Evolutionary conservation across 2,797 vertebrate genomes (phyloP), one percentile per base, ranked within the genome.

Genomic region (Pseudomugil tenellus): DNA sequence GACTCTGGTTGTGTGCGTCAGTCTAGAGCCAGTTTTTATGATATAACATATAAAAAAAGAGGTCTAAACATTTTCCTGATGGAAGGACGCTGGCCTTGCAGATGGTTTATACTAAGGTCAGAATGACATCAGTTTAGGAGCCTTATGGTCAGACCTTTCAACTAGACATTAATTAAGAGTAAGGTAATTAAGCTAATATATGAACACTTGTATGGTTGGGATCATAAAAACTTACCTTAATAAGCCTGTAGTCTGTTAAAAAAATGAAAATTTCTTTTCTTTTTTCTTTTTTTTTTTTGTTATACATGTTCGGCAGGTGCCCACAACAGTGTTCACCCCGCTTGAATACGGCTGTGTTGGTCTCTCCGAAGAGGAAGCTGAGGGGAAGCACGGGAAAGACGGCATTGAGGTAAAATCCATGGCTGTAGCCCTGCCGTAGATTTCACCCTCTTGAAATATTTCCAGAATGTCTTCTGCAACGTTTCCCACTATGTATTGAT

Each of bases 241-340:
- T 29, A 43, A 58, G 6, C 1, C 14, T 4, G 3, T 9, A 6
- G 17, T 35, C 3, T 0, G 0, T 34, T 34, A n/a, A 8, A 13
- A 28, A 7, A 56, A 2, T 14, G 13, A 12, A 28, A 14, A 16
- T 34, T 14, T 17, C 12, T 1, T 4, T 29, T 54, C 0, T 3
- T 73, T 29, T 63, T 48, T 68, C 41, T 63, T 37, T 29, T 32
- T 75, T 41, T 41, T 8, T 46, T 48, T 48, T 48, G 3, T 23
- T 21, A 21, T 48, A 11, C 3, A 3, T 79, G 29, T 83, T 28
- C 75, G 49, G 64, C 81, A 99, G 97, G 96, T 98, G 10, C 90
- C 97, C 46, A 99, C 97, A 0, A 96, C 98, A 0, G 96, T 99
- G 53, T 99, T 98, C 83, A 98, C 97, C 21, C 97, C 97, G 0